phyloP scores from a whole-genome alignment of 2,113 vertebrate species.

The Cervus canadensis region DNA sequence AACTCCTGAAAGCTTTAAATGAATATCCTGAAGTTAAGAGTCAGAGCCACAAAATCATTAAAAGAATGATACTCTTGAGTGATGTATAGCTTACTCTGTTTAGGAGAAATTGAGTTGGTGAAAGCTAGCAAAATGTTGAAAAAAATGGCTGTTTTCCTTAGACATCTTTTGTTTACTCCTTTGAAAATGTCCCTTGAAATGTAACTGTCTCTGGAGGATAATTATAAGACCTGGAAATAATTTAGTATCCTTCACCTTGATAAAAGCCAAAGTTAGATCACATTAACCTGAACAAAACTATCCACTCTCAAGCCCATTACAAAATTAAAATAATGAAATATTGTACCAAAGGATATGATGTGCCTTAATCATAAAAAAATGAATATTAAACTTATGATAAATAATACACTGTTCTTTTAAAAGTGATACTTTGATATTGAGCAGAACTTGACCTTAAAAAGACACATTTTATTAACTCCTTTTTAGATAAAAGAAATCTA shows the following conservation, averaged over 20 bases:
- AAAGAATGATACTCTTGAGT: not conserved
- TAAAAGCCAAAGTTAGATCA: not conserved
- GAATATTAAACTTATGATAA: not conserved
- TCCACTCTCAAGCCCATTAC: not conserved
- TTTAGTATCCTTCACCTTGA: not conserved
- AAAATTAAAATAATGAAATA: not conserved
- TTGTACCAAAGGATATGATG: not conserved
- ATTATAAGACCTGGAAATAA: not conserved
- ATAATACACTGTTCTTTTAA: not conserved
- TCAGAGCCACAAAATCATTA: slow-evolving; percentile 8
- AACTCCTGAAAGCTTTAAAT: slow-evolving; percentile 2
- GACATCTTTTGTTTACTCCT: slow-evolving; percentile 37
- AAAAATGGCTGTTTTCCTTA: not conserved
- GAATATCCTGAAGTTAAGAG: slow-evolving; percentile 7
- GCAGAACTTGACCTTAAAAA: not conserved
- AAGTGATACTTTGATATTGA: not conserved
- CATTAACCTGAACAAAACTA: not conserved
- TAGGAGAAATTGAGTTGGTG: not conserved
- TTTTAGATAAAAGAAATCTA: not conserved
- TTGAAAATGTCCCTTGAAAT: slow-evolving; percentile 8
- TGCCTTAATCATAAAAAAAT: not conserved
- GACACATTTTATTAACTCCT: not conserved
- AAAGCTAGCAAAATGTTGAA: not conserved
- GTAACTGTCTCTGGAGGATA: not conserved
- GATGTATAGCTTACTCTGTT: not conserved